These are phyloP conservation scores for Apis laboriosa DNA, from an alignment of 1,140 invertebrate genomes.

Conservation along the genomic window DNA sequence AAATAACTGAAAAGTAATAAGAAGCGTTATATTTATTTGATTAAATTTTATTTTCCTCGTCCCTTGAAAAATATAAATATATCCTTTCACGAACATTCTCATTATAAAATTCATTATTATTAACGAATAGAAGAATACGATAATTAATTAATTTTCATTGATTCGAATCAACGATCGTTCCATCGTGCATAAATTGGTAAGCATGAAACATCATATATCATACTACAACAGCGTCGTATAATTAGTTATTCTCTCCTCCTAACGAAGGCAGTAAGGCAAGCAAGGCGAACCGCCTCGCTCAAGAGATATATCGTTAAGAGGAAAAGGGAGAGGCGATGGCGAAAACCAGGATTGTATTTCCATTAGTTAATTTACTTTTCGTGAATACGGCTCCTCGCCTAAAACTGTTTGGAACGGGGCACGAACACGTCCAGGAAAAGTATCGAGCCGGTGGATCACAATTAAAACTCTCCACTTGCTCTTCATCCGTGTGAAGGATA, in stretches of 20 bases:
- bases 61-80: too few relatives aligned
- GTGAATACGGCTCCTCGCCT: conserved; percentile 8
- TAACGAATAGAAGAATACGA: too few relatives aligned
- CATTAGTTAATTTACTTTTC: conserved; percentile 67
- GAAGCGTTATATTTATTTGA: too few relatives aligned
- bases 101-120: too few relatives aligned
- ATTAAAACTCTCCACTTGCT: conserved; percentile 59
- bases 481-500: conserved; percentile 25
- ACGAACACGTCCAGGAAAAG: conserved; percentile 52
- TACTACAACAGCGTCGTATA: background rate
- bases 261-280: background rate
- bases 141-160: too few relatives aligned
- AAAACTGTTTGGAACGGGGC: conserved; percentile 61
- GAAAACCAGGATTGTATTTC: conserved; percentile 63
- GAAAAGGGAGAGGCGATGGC: background rate
- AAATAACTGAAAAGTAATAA: too few relatives aligned
- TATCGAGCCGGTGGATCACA: conserved; percentile 61
- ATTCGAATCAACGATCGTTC: too few relatives aligned
- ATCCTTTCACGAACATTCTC: too few relatives aligned
- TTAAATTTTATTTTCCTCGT: too few relatives aligned
- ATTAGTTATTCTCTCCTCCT: background rate
- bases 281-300: conserved; percentile 9
- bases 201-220: background rate
- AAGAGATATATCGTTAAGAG: conserved; percentile 18
- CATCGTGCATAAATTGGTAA: too few relatives aligned